These are phyloP conservation scores for Elymnias hypermnestra DNA, from an alignment of 1,140 invertebrate species.

Conservation along the genomic window DNA sequence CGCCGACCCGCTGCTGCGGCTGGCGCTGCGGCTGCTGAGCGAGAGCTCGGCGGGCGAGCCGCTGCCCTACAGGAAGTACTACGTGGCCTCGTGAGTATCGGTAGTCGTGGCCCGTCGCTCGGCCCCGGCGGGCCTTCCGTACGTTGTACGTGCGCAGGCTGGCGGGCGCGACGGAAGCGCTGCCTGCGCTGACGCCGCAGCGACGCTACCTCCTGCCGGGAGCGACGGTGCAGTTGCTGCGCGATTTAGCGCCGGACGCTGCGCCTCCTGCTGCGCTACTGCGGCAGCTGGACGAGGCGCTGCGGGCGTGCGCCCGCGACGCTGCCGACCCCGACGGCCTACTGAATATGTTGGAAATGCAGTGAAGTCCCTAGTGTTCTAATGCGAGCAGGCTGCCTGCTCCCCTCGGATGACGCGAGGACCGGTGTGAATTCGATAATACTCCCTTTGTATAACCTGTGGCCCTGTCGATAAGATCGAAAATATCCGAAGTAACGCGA, in stretches of 20 bases:
- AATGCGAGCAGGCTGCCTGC: too few species aligned
- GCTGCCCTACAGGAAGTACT: slow-evolving; percentile 41
- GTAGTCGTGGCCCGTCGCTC: too few species aligned
- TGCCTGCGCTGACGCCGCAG: slow-evolving; percentile 36
- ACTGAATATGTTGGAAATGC: too few species aligned
- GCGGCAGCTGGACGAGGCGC: background rate
- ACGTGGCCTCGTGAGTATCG: slow-evolving; percentile 44
- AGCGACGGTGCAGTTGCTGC: slow-evolving; percentile 24
- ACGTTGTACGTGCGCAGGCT: slow-evolving; percentile 17
- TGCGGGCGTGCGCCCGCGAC: background rate
- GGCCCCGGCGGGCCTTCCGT: too few species aligned
- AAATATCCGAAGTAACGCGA: too few species aligned
- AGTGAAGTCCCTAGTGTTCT: too few species aligned
- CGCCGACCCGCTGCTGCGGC: slow-evolving; percentile 39
- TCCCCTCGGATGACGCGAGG: too few species aligned
- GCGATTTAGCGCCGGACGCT: slow-evolving; percentile 17
- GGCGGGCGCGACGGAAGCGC: slow-evolving; percentile 28
- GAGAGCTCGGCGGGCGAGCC: slow-evolving; percentile 16
- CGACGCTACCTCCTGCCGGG: slow-evolving; percentile 41
- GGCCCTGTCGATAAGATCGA: too few species aligned
- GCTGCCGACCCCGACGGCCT: too few species aligned
- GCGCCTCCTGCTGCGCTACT: too few species aligned
- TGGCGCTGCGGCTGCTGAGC: slow-evolving; percentile 36
- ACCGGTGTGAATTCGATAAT: too few species aligned
- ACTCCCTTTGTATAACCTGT: too few species aligned